These are phyloP conservation scores for Sternarchorhynchus goeldii DNA, from an alignment of 2,797 vertebrate genomes.

Conservation along the genomic window DNA sequence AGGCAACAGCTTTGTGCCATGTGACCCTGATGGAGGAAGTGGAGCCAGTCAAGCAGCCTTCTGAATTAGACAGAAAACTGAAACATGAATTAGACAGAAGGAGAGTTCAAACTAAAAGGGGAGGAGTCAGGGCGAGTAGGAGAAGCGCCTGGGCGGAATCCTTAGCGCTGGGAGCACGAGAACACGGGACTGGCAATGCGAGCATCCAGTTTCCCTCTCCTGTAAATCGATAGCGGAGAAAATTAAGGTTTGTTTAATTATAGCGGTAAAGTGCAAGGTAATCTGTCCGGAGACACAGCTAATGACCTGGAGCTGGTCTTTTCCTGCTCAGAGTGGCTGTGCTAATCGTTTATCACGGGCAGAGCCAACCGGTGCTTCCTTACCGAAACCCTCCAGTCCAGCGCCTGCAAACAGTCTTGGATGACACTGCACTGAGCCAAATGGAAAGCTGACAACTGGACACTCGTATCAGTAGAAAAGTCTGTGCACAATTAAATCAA, in stretches of 20 bases:
- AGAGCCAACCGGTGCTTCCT: conserved; percentile 20
- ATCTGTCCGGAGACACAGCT: conserved; percentile 56
- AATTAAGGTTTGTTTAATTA: conserved; percentile 61
- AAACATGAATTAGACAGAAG: conserved; percentile 49
- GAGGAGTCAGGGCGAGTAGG: conserved; percentile 36
- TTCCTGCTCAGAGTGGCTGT: conserved; percentile 34
- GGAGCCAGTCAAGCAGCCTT: too few species aligned
- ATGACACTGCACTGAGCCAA: neutral
- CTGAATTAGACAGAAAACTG: neutral
- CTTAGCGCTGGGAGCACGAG: neutral
- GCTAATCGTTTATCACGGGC: conserved; percentile 38
- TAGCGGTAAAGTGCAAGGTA: conserved; percentile 57
- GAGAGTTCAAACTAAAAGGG: conserved; percentile 19
- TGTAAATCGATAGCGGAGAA: conserved; percentile 56
- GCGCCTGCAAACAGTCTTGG: neutral
- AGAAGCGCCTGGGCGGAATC: conserved; percentile 3
- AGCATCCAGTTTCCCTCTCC: conserved; percentile 49
- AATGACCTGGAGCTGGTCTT: conserved; percentile 52
- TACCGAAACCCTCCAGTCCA: neutral
- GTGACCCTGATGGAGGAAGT: too few species aligned
- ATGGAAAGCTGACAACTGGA: neutral
- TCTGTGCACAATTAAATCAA: conserved; percentile 24
- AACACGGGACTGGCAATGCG: conserved; percentile 11
- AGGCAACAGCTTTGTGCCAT: too few species aligned
- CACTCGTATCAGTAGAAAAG: neutral